These are phyloP conservation scores for Glaucopsyche alexis DNA, from an alignment of 2,888 invertebrate genomes.

Conservation along the genomic window DNA sequence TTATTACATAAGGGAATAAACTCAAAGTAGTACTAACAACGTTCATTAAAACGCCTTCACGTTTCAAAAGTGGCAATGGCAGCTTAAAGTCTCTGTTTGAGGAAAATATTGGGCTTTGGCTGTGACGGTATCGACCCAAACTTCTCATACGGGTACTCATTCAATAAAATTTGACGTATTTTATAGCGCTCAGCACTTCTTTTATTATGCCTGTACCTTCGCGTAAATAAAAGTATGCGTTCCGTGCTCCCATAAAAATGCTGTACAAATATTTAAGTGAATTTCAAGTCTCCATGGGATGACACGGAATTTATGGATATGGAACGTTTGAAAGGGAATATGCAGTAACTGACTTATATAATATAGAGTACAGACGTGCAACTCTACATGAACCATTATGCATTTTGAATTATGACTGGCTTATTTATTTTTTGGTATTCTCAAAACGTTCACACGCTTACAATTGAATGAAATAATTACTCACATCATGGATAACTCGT, in stretches of 20 bases:
- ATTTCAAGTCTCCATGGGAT: constrained; percentile 16
- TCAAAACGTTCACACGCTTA: no score
- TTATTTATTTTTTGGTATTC: no score
- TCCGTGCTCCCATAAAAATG: not conserved
- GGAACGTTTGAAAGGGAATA: not conserved
- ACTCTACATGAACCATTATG: no score
- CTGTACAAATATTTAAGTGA: not conserved
- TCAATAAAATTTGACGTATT: constrained; percentile 1
- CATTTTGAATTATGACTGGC: no score
- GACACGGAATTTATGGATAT: not conserved
- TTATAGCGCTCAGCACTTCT: constrained; percentile 1
- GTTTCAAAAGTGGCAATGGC: not conserved
- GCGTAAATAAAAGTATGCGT: not conserved
- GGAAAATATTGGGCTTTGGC: constrained; percentile 1
- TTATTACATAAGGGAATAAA: not conserved
- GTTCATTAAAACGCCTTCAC: not conserved
- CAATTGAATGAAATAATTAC: no score
- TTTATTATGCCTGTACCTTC: not conserved
- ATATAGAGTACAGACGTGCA: not conserved
- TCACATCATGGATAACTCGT: no score
- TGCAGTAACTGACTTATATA: not conserved
- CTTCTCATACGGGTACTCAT: not conserved
- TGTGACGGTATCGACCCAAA: constrained; percentile 7
- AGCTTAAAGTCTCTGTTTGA: constrained; percentile 24
- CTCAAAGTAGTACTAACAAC: not conserved